Conservation (phyloP, 2,113 vertebrate genomes). For the Prietella phreatophila region DNA sequence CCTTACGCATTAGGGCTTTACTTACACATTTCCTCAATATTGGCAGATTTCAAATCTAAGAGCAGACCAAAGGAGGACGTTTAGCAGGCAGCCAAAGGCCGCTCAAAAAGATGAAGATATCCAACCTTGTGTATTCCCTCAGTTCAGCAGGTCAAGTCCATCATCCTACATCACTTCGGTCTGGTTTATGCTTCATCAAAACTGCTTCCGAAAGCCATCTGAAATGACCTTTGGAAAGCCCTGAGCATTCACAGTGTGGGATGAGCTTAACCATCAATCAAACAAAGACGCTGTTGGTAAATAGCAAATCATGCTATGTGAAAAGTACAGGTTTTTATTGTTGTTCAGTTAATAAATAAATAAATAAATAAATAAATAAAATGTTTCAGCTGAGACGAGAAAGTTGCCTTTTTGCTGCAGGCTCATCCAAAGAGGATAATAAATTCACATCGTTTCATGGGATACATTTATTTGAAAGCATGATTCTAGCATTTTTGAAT, state of each 20-base stretch:
- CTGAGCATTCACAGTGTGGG: not conserved
- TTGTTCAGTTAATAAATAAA: not conserved
- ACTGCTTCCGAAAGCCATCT: not conserved
- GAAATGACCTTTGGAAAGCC: not conserved
- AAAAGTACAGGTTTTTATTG: not conserved
- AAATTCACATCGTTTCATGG: not conserved
- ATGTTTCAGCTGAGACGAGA: not conserved
- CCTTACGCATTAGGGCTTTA: not conserved
- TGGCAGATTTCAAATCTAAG: not conserved
- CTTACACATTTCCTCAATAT: not conserved
- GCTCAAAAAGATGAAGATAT: not conserved
- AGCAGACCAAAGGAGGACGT: not conserved
- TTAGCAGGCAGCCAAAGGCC: not conserved
- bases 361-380: not conserved
- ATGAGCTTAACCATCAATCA: not conserved
- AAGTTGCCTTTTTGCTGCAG: not conserved
- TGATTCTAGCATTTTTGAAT: not conserved
- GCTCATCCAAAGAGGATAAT: not conserved
- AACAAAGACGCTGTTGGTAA: not conserved
- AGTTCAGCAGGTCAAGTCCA: not conserved
- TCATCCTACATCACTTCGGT: not conserved
- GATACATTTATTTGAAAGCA: not conserved
- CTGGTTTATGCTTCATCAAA: not conserved
- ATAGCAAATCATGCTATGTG: not conserved
- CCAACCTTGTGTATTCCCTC: not conserved